phyloP scores from a whole-genome alignment of 2,113 vertebrate genomes.

The Dasyprocta punctata region DNA sequence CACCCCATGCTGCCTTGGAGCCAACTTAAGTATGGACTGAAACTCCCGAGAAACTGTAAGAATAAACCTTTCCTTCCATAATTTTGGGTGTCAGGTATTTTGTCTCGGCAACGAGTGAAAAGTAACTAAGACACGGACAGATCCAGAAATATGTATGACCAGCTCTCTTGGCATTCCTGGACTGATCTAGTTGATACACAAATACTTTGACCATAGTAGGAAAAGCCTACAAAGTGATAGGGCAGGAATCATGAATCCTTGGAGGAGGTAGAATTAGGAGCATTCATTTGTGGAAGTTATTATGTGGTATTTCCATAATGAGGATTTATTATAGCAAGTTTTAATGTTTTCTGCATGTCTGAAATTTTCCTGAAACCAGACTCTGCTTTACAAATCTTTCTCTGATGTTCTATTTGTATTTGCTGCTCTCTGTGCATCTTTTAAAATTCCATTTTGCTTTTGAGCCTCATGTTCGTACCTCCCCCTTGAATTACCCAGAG shows the following conservation, averaged over 20 bases:
- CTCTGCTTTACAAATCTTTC: background rate
- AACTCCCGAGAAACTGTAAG: too few species aligned
- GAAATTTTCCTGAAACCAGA: background rate
- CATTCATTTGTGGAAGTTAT: rapidly evolving
- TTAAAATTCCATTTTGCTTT: background rate
- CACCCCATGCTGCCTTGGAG: too few species aligned
- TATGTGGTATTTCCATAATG: too few species aligned
- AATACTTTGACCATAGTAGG: background rate
- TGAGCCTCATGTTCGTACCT: background rate
- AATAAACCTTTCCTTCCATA: too few species aligned
- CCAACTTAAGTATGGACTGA: too few species aligned
- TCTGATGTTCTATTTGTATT: background rate
- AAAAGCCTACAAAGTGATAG: background rate
- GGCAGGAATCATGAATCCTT: background rate
- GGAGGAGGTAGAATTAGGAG: rapidly evolving
- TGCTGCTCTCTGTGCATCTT: background rate
- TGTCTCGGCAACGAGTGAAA: too few species aligned
- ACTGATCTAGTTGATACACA: too few species aligned
- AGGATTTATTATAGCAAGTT: background rate
- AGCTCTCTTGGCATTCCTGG: background rate
- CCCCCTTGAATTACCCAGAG: too few species aligned
- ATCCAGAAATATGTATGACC: background rate
- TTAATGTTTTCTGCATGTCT: background rate
- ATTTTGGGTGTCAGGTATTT: too few species aligned
- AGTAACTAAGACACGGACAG: too few species aligned